phyloP scores from a whole-genome alignment of 2,113 vertebrate genomes.

The Eudyptes chrysolophus region DNA sequence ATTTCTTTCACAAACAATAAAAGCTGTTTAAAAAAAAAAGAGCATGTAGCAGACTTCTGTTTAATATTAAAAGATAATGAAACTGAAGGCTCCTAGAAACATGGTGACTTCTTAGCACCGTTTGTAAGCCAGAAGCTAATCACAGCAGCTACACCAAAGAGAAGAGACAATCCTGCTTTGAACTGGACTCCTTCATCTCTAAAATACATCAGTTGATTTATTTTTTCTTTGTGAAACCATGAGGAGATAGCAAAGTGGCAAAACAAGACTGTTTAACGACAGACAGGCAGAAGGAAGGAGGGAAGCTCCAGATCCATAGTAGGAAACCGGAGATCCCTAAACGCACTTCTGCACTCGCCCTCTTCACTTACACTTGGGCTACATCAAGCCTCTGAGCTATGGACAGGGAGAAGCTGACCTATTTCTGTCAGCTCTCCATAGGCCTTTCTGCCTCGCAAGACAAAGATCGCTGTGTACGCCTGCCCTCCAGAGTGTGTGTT shows the following conservation, averaged over 20 bases:
- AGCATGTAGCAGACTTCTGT: not conserved
- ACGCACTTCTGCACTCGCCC: no score
- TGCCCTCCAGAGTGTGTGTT: not conserved
- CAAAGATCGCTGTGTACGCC: fast-evolving
- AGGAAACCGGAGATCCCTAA: not conserved
- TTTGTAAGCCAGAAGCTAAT: not conserved
- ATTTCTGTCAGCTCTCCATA: not conserved
- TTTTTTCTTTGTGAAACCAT: not conserved
- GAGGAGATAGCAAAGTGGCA: not conserved
- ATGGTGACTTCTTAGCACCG: not conserved
- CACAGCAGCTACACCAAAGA: not conserved
- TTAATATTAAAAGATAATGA: not conserved
- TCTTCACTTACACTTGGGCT: not conserved
- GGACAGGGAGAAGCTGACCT: not conserved
- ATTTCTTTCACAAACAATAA: not conserved
- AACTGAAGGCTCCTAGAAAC: not conserved
- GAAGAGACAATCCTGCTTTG: not conserved
- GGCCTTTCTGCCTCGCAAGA: not conserved
- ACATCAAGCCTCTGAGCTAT: not conserved
- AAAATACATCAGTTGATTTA: not conserved
- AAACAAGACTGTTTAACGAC: not conserved
- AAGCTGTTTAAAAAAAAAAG: not conserved
- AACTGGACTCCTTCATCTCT: not conserved
- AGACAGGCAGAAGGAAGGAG: not conserved
- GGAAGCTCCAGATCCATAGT: not conserved